These are phyloP conservation scores for Dolichopus griseipennis DNA, from an alignment of 2,888 invertebrate genomes.

Conservation along the genomic window DNA sequence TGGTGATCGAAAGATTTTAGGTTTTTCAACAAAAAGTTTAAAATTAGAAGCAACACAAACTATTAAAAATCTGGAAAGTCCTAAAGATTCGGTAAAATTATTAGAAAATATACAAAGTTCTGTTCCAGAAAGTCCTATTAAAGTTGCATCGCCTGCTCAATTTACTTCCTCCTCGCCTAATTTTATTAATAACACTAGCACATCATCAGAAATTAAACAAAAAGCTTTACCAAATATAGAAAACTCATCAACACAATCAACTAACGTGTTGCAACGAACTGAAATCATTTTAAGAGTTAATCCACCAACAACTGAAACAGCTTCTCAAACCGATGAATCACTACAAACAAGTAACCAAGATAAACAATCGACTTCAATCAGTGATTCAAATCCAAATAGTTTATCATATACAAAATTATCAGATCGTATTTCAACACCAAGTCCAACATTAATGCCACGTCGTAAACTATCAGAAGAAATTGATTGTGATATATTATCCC, in stretches of 20 bases:
- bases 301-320: constrained; percentile 53
- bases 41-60: not conserved
- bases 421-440: constrained; percentile 8
- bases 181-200: not conserved
- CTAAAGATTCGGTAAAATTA: not conserved
- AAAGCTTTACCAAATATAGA: constrained; percentile 27
- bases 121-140: not conserved
- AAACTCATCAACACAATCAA: constrained; percentile 9
- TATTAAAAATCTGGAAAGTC: not conserved
- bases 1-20: constrained; percentile 25
- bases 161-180: constrained; percentile 1
- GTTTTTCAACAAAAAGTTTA: constrained; percentile 20
- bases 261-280: constrained; percentile 50
- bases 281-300: constrained; percentile 55
- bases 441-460: constrained; percentile 35
- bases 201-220: constrained; percentile 23
- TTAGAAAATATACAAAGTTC: not conserved
- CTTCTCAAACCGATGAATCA: constrained; percentile 50
- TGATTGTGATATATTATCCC: constrained; percentile 64
- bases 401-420: not conserved
- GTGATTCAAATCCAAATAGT: constrained; percentile 2
- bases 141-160: not conserved
- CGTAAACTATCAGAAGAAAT: constrained; percentile 64
- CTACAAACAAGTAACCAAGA: constrained; percentile 23
- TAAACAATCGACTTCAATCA: not conserved